A percentile compares a stretch with the other conserved stretches of the same genome.
These are phyloP conservation scores for Pachyuromys duprasi DNA, from an alignment of 2,797 vertebrate species.

Conservation along the genomic window DNA sequence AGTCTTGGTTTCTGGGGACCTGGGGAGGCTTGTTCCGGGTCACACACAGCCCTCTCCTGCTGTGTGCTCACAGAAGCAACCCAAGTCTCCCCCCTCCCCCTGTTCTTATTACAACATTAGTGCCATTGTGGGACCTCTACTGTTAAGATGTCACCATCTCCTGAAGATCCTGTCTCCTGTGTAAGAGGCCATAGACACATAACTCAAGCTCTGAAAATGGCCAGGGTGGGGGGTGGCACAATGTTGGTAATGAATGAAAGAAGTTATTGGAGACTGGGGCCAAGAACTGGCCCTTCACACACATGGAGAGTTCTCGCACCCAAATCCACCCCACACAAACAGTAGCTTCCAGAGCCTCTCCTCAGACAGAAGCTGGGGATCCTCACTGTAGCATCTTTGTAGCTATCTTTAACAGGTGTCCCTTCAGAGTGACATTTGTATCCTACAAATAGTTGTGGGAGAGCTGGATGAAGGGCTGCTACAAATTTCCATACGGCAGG, in stretches of 20 bases:
- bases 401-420: too few species aligned
- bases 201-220: background rate
- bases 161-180: background rate
- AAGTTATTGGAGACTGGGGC: background rate
- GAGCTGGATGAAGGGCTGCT: background rate
- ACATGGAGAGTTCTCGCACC: background rate
- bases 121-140: background rate
- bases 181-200: background rate
- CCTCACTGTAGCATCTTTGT: background rate
- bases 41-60: background rate
- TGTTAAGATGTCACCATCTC: background rate
- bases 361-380: background rate
- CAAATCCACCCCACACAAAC: background rate
- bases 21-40: background rate
- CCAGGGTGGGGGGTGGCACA: too few species aligned
- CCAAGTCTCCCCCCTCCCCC: background rate
- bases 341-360: background rate
- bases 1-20: background rate
- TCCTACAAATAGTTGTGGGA: background rate
- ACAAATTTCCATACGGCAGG: background rate
- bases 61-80: background rate
- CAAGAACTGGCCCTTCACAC: too few species aligned
- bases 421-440: background rate
- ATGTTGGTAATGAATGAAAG: background rate
- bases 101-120: background rate